These are phyloP conservation scores for Leptosomus discolor DNA, from an alignment of 2,113 vertebrate genomes.

Conservation along the genomic window DNA sequence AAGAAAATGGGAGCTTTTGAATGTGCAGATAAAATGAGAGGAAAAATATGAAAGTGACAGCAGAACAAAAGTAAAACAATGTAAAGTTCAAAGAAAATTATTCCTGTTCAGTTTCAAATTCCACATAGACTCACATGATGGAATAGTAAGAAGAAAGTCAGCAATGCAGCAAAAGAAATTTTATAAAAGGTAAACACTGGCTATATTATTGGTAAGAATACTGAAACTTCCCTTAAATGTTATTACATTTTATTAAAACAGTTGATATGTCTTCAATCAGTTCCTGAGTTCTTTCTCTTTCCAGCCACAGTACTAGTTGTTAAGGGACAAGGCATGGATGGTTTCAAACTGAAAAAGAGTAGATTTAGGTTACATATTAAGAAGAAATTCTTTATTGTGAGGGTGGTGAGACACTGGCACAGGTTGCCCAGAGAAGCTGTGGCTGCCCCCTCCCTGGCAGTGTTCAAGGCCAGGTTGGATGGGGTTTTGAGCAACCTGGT, in stretches of 20 bases:
- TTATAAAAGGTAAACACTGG: not conserved
- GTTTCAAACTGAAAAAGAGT: no score
- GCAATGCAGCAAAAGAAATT: not conserved
- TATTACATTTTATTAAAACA: not conserved
- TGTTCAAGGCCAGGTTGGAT: no score
- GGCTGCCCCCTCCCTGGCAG: no score
- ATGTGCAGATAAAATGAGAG: not conserved
- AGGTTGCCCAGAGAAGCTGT: no score
- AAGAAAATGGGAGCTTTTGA: not conserved
- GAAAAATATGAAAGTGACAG: not conserved
- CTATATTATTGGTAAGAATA: not conserved
- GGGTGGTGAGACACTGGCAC: no score
- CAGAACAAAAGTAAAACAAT: not conserved
- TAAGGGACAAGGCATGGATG: not conserved
- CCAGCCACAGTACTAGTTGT: not conserved
- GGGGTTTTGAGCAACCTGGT: no score
- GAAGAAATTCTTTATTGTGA: no score
- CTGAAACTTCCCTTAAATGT: not conserved
- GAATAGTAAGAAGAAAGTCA: not conserved
- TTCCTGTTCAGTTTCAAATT: not conserved
- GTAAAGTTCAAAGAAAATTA: not conserved
- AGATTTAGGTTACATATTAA: no score
- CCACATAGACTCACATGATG: no score
- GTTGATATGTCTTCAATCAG: not conserved
- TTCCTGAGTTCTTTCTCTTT: not conserved